Base-by-base conservation (phyloP, 2,797 vertebrate species). In the Acrocephalus scirpaceus region DNA sequence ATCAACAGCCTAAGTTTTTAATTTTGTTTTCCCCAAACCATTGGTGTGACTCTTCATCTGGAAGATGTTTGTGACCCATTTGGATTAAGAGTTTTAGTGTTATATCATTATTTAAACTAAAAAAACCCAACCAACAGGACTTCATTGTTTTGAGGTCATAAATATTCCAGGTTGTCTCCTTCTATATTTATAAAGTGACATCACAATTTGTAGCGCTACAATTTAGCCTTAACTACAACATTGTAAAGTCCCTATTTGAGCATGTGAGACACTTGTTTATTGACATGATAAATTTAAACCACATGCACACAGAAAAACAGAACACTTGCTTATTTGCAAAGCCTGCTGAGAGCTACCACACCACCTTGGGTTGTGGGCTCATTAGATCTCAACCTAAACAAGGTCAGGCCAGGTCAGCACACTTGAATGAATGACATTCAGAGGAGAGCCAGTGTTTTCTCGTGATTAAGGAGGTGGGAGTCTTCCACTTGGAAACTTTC, bases 311-410 rank as follows among this genome's bases (percentile, higher is more conserved):
- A 45, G 54, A 57, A 95, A 96, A 96, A 93, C 83, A 90, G 91
- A 86, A 84, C 87, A 86, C 90, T 88, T 81, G 84, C 93, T 90
- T 94, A 90, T 97, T 94, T 94, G 94, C 92, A 92, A 91, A 97
- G 92, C 92, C 93, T 86, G 95, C 92, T 89, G 84, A 88, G 90
- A 92, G 95, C 91, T 88, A 74, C 91, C 93, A 93, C 86, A 87
- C 62, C 94, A 95, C 95, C 95, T 88, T 65, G 74, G 90, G 44
- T 21, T 8, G 9, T 27, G 71, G 94, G 89, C 95, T 96, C 95
- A 92, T 96, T 95, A 95, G 91, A 91, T 95, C 95, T 87, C 93
- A 92, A 86, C 94, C 93, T 92, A 92, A 94, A 95, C 91, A 93
- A 90, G 94, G 96, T 96, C 96, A 94, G 82, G 87, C 87, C 61